phyloP scores from a whole-genome alignment of 1,140 invertebrate genomes.

The Laodelphax striatellus region DNA sequence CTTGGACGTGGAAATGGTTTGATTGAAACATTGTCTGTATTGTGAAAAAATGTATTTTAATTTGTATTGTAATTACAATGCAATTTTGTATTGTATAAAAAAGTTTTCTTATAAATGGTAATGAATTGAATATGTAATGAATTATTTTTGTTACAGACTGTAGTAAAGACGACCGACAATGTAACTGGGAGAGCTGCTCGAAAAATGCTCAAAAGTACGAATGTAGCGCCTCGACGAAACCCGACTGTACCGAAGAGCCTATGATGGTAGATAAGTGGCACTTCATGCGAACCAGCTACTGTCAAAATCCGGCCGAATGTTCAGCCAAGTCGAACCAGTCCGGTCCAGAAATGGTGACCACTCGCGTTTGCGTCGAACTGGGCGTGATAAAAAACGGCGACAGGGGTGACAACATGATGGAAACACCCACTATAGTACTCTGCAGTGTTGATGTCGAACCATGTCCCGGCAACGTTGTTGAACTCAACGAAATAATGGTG shows the following conservation, averaged over 20 bases:
- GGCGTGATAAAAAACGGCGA: slow-evolving; percentile 22
- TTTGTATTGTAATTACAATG: too few relatives aligned
- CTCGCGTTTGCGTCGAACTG: slow-evolving; percentile 25
- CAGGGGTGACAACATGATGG: slow-evolving; percentile 12
- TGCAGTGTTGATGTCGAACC: slow-evolving; percentile 29
- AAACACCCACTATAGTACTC: slow-evolving; percentile 24
- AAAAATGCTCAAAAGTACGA: background rate
- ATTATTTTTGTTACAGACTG: slow-evolving; percentile 6
- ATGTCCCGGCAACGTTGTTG: slow-evolving; percentile 1
- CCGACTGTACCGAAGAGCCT: background rate
- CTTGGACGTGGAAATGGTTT: too few relatives aligned
- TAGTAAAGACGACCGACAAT: slow-evolving; percentile 5
- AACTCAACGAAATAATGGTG: slow-evolving; percentile 1
- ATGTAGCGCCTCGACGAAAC: background rate
- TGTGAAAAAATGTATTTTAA: too few relatives aligned
- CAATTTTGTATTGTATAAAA: too few relatives aligned
- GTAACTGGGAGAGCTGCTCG: slow-evolving; percentile 2
- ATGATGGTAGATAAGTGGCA: background rate
- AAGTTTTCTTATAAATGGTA: too few relatives aligned
- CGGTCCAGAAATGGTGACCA: slow-evolving; percentile 22
- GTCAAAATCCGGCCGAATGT: slow-evolving; percentile 10
- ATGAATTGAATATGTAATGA: too few relatives aligned
- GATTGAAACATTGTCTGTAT: too few relatives aligned
- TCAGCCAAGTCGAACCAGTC: background rate
- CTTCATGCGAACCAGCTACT: slow-evolving; percentile 11